Evolutionary conservation across 2,113 vertebrate genomes (phyloP), one percentile per base, ranked within the genome.

Genomic region (Serilophus lunatus): DNA sequence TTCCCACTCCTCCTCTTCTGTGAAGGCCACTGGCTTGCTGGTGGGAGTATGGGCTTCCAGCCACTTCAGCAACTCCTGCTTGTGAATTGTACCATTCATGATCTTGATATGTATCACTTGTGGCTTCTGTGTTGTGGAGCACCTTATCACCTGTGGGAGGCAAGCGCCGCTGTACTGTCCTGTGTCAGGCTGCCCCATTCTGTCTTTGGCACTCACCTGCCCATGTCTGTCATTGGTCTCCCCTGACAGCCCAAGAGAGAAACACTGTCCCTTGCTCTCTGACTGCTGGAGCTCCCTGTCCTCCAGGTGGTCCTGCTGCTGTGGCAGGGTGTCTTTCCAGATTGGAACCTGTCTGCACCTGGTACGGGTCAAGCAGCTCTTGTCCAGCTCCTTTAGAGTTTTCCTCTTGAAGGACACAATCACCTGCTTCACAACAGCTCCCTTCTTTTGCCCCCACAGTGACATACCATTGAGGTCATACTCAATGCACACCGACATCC

Each of bases 281-380:
- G 29, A 6, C 45, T 82, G 38, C 38, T 33, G 28, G 33, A 66
- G 8, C 18, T 81, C 36, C 12, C 36, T 50, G 28, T 53, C 28
- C 24, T 68, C 38, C n/a, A 53, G 53, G 53, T n/a, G 28, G 44
- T 40, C 38, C 53, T 75, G 61, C 50, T 86, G 54, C 35, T 64
- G 35, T 9, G 42, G 13, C 20, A n/a, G 53, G 45, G 19, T 68
- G 28, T 10, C 16, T 68, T 53, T 60, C 53, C 38, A 13, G 20
- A 40, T 5, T 1, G 17, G 8, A 3, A 8, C 16, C 61, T 38
- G 53, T 53, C 28, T 75, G 69, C 10, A 9, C 3, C 2, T 0
- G 0, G 23, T 51, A 42, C 5, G 31, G 33, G 38, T 38, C 2
- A 14, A 38, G 53, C 23, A 75, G 45, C 8, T 68, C 29, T 6